Evolutionary conservation across 2,888 invertebrate genomes (phyloP).

Genomic region (Leptothorax acervorum): DNA sequence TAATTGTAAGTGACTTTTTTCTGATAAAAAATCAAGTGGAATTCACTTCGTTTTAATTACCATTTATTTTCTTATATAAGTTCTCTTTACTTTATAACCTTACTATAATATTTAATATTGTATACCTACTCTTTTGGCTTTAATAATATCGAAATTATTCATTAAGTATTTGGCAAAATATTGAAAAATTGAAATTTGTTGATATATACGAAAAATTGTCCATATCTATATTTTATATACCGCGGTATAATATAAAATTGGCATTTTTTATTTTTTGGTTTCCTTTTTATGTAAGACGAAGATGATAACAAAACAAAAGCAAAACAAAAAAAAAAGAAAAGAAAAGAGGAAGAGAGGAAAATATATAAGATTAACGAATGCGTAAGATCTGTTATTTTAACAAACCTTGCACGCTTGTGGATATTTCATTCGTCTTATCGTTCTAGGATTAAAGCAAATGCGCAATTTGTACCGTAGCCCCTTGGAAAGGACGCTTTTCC

Average conservation of each 20-base stretch:
- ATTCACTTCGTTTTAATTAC: neutral
- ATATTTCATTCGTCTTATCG: neutral
- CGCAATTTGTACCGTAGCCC: neutral
- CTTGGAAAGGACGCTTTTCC: neutral
- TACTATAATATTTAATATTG: neutral
- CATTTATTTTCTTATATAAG: neutral
- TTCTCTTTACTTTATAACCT: neutral
- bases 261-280: neutral
- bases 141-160: neutral
- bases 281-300: too few relatives aligned
- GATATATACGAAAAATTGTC: neutral
- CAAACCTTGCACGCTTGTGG: neutral
- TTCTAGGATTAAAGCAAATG: neutral
- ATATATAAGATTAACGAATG: neutral
- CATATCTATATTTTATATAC: neutral
- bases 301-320: too few relatives aligned
- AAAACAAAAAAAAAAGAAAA: neutral
- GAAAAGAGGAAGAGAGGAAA: neutral
- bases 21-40: too few relatives aligned
- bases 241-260: neutral
- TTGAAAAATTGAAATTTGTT: slow-evolving; percentile 9
- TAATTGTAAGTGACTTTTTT: neutral
- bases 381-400: neutral
- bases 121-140: neutral
- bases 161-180: neutral